Conservation (phyloP, 2,113 vertebrate genomes). For the Piprites chloris region DNA sequence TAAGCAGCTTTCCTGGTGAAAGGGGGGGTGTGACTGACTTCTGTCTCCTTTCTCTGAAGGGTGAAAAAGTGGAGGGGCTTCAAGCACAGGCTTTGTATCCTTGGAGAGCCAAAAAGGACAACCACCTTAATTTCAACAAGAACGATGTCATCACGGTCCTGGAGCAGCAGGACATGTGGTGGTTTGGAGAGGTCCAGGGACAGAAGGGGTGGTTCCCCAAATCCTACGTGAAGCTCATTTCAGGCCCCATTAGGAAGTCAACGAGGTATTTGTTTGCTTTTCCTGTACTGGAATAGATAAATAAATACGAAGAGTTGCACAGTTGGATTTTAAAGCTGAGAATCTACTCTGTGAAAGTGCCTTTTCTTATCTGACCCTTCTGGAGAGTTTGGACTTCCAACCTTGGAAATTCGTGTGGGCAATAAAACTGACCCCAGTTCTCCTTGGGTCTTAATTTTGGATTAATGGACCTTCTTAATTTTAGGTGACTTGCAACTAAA, state of each 20-base stretch:
- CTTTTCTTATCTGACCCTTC: neutral
- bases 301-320: neutral
- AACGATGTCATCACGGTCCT: conserved; percentile 94
- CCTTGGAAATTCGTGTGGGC: neutral
- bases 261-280: conserved; percentile 77
- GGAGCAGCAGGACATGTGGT: conserved; percentile 99
- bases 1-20: neutral
- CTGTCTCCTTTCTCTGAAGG: conserved; percentile 62
- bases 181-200: conserved; percentile 97
- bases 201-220: conserved; percentile 99
- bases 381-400: neutral
- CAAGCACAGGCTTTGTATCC: conserved; percentile 97
- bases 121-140: conserved; percentile 99
- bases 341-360: neutral
- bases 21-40: neutral
- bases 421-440: neutral
- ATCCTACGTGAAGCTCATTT: conserved; percentile 98
- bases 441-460: neutral
- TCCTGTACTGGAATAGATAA: neutral
- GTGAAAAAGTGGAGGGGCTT: conserved; percentile 96
- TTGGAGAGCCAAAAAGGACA: conserved; percentile 98
- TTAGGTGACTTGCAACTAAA: neutral
- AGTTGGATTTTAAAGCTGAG: neutral
- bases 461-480: neutral
- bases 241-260: conserved; percentile 86